These are phyloP conservation scores for Apamea crenata DNA, from an alignment of 2,888 invertebrate genomes.

Conservation along the genomic window DNA sequence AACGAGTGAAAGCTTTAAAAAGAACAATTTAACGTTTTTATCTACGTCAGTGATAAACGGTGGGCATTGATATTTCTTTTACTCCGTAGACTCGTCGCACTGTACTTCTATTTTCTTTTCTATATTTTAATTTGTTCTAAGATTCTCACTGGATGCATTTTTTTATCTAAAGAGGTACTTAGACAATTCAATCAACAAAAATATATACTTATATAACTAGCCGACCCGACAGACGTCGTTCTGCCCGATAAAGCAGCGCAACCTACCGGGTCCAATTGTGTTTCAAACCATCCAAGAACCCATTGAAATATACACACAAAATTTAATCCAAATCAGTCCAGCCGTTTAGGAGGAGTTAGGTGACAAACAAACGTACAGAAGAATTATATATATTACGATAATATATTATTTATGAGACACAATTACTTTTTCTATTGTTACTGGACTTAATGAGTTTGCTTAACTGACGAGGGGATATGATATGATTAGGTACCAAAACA, in stretches of 20 bases:
- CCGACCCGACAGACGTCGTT: no score
- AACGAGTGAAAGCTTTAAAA: conserved; percentile 9
- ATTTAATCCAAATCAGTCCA: no score
- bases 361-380: no score
- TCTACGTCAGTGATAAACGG: not conserved
- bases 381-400: no score
- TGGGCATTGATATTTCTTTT: conserved; percentile 5
- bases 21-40: conserved; percentile 5
- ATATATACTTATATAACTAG: not conserved
- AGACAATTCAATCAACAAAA: not conserved
- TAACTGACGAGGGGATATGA: not conserved
- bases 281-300: no score
- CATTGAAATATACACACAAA: no score
- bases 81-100: not conserved
- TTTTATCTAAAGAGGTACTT: not conserved
- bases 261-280: no score
- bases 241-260: no score
- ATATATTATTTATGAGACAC: not conserved
- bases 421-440: not conserved
- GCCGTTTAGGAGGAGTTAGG: no score
- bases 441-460: not conserved
- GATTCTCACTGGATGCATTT: not conserved
- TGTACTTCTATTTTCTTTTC: not conserved
- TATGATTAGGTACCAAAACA: not conserved
- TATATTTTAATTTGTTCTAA: not conserved